phyloP scores from a whole-genome alignment of 2,888 invertebrate genomes.

The Drosophila picticornis region DNA sequence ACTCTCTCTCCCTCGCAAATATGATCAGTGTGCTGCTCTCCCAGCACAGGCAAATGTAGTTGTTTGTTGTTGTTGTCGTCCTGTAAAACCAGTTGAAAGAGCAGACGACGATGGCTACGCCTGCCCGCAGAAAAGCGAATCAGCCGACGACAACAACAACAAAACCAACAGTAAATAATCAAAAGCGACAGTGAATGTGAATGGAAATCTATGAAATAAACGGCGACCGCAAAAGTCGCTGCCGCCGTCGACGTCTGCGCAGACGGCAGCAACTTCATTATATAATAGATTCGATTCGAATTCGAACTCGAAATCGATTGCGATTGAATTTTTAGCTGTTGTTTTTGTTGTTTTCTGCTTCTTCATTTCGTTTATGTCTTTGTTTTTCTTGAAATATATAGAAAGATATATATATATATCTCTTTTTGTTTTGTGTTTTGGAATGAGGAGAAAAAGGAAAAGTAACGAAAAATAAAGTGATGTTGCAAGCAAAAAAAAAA shows the following conservation, averaged over 20 bases:
- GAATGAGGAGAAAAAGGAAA: conserved; percentile 34
- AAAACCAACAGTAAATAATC: conserved; percentile 43
- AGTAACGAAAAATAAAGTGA: conserved; percentile 27
- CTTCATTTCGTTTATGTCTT: conserved; percentile 13
- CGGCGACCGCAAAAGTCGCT: conserved; percentile 27
- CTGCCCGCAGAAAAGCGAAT: conserved; percentile 56
- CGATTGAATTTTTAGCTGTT: conserved; percentile 49
- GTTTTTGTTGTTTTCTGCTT: conserved; percentile 36
- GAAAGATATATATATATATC: not conserved
- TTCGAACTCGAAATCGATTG: conserved; percentile 57
- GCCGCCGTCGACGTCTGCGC: conserved; percentile 27
- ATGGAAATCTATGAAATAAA: conserved; percentile 81
- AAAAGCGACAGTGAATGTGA: conserved; percentile 81
- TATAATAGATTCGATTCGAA: conserved; percentile 79
- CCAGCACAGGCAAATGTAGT: conserved; percentile 16
- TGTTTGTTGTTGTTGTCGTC: conserved; percentile 56
- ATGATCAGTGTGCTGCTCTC: conserved; percentile 5
- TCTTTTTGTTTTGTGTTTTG: conserved; percentile 46
- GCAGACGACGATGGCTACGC: conserved; percentile 27
- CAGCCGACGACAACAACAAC: conserved; percentile 24
- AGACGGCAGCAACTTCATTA: conserved; percentile 67
- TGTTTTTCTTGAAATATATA: conserved; percentile 1
- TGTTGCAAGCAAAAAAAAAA: conserved; percentile 56
- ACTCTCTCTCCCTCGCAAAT: not conserved
- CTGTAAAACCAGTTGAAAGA: conserved; percentile 76